Evolutionary conservation across 2,797 vertebrate species (phyloP).

Genomic region (Austrolebias charrua): DNA sequence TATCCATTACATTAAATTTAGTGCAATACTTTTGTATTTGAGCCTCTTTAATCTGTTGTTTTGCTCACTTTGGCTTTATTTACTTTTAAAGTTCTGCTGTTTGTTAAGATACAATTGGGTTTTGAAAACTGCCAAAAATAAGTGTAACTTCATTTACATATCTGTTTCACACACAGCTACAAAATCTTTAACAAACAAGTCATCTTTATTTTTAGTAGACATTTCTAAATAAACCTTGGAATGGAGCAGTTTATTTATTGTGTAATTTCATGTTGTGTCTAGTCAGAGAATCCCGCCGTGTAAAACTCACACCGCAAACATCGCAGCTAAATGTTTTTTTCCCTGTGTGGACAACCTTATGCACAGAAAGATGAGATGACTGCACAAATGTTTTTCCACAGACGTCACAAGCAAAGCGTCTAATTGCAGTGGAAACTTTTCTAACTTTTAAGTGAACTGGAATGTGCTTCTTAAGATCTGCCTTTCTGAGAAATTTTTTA

Average conservation of each 20-base stretch:
- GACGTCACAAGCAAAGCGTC: background rate
- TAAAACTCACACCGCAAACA: background rate
- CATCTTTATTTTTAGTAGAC: no score
- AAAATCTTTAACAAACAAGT: no score
- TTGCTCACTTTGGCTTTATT: no score
- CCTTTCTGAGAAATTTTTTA: background rate
- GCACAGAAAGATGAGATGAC: background rate
- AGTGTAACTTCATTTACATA: no score
- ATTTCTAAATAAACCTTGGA: background rate
- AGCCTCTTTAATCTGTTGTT: no score
- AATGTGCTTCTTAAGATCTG: conserved; percentile 1
- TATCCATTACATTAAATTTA: no score
- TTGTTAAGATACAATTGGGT: no score
- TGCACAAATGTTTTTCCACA: background rate
- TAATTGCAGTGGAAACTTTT: background rate
- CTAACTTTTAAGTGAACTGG: background rate
- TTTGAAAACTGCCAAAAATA: no score
- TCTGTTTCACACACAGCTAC: no score
- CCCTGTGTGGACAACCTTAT: background rate
- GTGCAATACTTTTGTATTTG: no score
- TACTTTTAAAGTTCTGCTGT: no score
- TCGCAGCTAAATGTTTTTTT: conserved; percentile 4
- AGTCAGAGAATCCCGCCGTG: background rate
- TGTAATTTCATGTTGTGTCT: background rate
- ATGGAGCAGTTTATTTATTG: background rate